Evolutionary conservation across 35 echinoderm and acorn worm species (phyloP), one percentile per base, ranked within the genome.

Genomic region (Anneissia japonica): DNA sequence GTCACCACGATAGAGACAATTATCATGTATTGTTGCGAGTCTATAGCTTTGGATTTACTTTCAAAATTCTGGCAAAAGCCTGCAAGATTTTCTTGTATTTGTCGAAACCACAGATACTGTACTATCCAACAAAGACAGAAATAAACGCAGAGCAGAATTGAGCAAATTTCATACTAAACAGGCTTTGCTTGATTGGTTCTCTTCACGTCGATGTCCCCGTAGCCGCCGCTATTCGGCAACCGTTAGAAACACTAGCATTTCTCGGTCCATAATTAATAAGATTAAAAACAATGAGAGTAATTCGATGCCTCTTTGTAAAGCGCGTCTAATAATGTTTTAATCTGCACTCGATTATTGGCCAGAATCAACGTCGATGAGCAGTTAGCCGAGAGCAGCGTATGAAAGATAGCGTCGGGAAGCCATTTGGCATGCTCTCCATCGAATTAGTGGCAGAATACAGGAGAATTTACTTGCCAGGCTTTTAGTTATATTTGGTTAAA

Each of bases 281-380:
- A 64, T 64, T 64, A 64, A 64, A 64, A 64, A 64, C 51, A 64
- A 64, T 64, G 51, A 64, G 51, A 64, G 51, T 64, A 64, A 64
- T 64, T 64, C 19, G 51, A 64, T 64, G 51, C 51, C 51, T 64
- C 51, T 64, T 64, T 64, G 51, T 64, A 64, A 64, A 64, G 51
- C 51, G 51, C 51, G 26, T 64, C 51, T 64, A 64, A 64, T 64
- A 64, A 64, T 64, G 51, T 64, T 64, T 64, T 64, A 64, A 64
- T 64, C 51, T 64, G 51, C 51, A 64, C 51, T 64, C 51, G 21
- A 64, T 64, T 64, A 64, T 64, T 64, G 51, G 51, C 51, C 51
- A 6, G 51, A 64, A 64, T 64, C 51, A 26, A 64, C 51, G 11
- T 12, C 51, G 51, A 64, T 23, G 51, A 64, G 51, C 51, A 9